These are phyloP conservation scores for Ceratosolen solmsi DNA, from an alignment of 1,140 invertebrate species.

Conservation along the genomic window DNA sequence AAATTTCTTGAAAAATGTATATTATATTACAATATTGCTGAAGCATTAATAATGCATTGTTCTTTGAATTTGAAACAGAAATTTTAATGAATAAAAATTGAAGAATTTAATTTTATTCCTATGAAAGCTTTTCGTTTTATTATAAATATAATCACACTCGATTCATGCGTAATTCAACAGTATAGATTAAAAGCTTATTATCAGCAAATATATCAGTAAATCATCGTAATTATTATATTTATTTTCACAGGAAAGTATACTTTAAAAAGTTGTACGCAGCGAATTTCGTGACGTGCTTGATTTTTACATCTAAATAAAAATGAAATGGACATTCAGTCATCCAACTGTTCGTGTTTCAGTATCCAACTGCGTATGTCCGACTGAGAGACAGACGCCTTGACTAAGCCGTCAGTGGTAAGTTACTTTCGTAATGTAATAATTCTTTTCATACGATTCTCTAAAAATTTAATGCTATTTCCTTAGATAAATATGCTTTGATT, in stretches of 20 bases:
- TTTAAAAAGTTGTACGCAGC: neutral
- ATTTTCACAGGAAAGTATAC: neutral
- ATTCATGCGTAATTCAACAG: no score
- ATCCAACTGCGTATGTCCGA: neutral
- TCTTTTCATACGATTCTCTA: neutral
- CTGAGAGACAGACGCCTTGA: neutral
- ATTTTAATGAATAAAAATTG: no score
- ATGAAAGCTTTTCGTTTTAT: no score
- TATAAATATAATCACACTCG: no score
- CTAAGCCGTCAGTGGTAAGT: neutral
- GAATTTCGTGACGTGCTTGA: neutral
- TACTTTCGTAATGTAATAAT: neutral
- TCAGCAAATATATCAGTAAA: neutral
- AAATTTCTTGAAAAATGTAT: no score
- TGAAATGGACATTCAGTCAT: neutral
- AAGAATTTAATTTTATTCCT: no score
- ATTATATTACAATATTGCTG: no score
- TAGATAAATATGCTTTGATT: neutral
- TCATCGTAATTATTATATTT: neutral
- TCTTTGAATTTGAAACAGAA: no score
- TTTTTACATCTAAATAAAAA: constrained; percentile 1
- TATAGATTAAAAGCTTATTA: neutral
- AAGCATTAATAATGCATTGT: no score
- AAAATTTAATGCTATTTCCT: neutral
- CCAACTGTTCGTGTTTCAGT: neutral